Base-by-base conservation (phyloP, 2,797 vertebrate genomes). In the Scomberomorus guttatus region DNA sequence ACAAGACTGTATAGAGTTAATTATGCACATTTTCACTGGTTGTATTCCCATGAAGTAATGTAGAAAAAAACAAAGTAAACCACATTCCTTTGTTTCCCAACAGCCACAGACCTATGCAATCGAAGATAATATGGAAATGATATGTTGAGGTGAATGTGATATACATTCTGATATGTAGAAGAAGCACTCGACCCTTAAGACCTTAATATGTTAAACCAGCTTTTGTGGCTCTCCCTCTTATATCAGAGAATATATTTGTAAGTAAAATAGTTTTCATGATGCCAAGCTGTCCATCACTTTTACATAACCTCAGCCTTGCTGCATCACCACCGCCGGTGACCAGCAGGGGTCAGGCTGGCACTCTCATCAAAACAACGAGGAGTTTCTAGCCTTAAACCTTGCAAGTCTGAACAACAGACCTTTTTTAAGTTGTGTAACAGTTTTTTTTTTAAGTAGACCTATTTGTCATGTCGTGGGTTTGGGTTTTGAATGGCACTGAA, bases 341-440 rank as follows among this genome's bases (percentile, higher is more conserved):
- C 94, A 94, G 66, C 84, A 93, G 93, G 89, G 90, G 93, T 89
- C 88, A 92, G 87, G 18, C 86, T 90, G 82, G 80, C 71, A 60
- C 92, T 93, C 92, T 78, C n/a, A 20, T 60, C 75, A 13, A 1
- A 56, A 50, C 24, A 27, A n/a, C 57, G 22, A 15, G 32, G 44
- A 54, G 54, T 24, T 56, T 79, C 10, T 25, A 27, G 39, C 77
- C 76, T 86, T 77, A 65, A 73, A 86, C 62, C 70, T 44, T 24
- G 37, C 50, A 25, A 24, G 27, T 69, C 68, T 62, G 72, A 74
- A 76, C 63, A 71, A 69, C 76, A 89, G 65, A 74, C 76, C 77
- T 73, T 88, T 73, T 88, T 81, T 62, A 75, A 90, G 75, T 91
- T 90, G 87, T 83, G 72, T 84, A 83, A 85, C 64, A 75, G 17